phyloP scores from a whole-genome alignment of 2,888 invertebrate genomes.

The Dascillus cervinus region DNA sequence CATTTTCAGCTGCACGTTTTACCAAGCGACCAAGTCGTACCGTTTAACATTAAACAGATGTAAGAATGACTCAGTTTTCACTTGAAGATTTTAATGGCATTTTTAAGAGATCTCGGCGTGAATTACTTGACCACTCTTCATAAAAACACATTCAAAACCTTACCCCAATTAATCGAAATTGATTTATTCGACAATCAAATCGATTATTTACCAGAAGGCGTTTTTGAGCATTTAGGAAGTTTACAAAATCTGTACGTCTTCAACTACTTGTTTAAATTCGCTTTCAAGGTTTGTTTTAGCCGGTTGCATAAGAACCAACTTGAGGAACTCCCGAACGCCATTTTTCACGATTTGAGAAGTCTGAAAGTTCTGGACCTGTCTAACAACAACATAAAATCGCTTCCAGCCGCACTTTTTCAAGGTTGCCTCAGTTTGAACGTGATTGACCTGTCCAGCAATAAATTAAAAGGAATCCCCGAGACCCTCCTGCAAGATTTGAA shows the following conservation, averaged over 20 bases:
- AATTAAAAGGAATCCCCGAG: constrained; percentile 50
- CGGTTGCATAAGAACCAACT: constrained; percentile 58
- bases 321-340: constrained; percentile 51
- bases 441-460: constrained; percentile 61
- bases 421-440: constrained; percentile 52
- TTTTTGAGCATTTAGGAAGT: constrained; percentile 57
- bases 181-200: constrained; percentile 70
- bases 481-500: constrained; percentile 51
- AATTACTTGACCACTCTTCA: constrained; percentile 62
- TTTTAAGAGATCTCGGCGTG: constrained; percentile 63
- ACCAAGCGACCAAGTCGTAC: constrained; percentile 54
- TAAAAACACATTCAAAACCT: constrained; percentile 59
- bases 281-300: constrained; percentile 41
- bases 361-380: constrained; percentile 62
- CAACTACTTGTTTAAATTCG: background rate
- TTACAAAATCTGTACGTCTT: constrained; percentile 51
- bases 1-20: constrained; percentile 52
- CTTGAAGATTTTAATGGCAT: constrained; percentile 3
- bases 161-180: constrained; percentile 55
- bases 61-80: constrained; percentile 35
- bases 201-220: constrained; percentile 54
- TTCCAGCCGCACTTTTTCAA: constrained; percentile 53
- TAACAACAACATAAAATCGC: constrained; percentile 52
- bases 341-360: constrained; percentile 52
- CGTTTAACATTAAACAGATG: constrained; percentile 58